Conservation (phyloP, 2,113 vertebrate species). For the Chauna torquata region DNA sequence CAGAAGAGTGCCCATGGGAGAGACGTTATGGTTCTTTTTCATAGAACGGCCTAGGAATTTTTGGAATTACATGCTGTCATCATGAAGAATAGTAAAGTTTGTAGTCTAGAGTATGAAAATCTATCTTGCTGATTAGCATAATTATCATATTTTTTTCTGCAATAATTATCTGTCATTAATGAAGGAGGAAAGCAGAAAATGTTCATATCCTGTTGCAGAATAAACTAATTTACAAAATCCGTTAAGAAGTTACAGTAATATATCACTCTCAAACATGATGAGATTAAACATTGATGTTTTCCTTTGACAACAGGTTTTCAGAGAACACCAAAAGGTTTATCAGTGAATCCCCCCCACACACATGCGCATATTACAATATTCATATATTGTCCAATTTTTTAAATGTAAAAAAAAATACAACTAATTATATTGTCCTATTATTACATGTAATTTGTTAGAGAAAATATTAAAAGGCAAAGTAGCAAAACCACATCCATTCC, state of each 20-base stretch:
- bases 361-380: not conserved
- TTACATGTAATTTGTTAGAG: not conserved
- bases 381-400: not conserved
- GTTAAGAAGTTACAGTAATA: not conserved
- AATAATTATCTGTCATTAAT: not conserved
- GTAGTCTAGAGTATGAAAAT: not conserved
- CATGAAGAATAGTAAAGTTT: not conserved
- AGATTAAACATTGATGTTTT: not conserved
- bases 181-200: constrained; percentile 24
- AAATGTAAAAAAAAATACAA: not conserved
- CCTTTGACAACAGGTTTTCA: not conserved
- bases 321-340: not conserved
- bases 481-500: not conserved
- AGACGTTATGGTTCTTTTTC: not conserved
- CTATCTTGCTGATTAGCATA: not conserved
- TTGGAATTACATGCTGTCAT: not conserved
- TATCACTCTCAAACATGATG: not conserved
- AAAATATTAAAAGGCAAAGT: not conserved
- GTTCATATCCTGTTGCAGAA: not conserved
- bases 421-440: not conserved
- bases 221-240: not conserved
- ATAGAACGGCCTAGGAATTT: not conserved
- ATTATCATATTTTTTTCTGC: not conserved
- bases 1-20: not conserved
- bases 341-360: not conserved